These are phyloP conservation scores for Galaxias olidus DNA, from an alignment of 2,797 vertebrate genomes.

Conservation along the genomic window DNA sequence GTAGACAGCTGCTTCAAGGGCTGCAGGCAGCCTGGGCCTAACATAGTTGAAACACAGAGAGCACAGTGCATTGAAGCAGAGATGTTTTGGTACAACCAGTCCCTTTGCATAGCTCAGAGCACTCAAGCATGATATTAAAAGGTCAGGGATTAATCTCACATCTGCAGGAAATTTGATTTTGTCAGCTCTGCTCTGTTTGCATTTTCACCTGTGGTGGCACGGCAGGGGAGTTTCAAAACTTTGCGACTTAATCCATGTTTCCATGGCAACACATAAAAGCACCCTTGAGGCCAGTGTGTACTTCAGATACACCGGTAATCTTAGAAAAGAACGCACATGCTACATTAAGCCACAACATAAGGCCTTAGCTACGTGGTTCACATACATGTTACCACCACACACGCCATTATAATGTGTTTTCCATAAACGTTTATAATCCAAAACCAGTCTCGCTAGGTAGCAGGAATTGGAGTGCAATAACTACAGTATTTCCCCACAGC, in stretches of 20 bases:
- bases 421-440: neutral
- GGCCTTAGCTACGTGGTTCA: slow-evolving; percentile 32
- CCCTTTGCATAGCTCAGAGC: slow-evolving; percentile 42
- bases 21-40: neutral
- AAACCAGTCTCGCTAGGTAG: too few species aligned
- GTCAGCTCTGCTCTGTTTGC: slow-evolving; percentile 47
- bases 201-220: slow-evolving; percentile 45
- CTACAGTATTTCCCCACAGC: neutral
- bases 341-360: slow-evolving; percentile 63
- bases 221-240: slow-evolving; percentile 38
- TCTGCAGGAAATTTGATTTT: slow-evolving; percentile 47
- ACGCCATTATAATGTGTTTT: slow-evolving; percentile 41
- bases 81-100: slow-evolving; percentile 21
- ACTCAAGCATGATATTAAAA: slow-evolving; percentile 44
- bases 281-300: slow-evolving; percentile 26
- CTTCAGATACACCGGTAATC: slow-evolving; percentile 17
- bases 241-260: slow-evolving; percentile 46
- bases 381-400: slow-evolving; percentile 44
- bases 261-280: slow-evolving; percentile 53
- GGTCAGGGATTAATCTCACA: slow-evolving; percentile 54
- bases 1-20: neutral
- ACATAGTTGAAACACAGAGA: neutral
- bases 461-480: too few species aligned
- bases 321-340: slow-evolving; percentile 56
- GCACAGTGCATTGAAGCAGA: slow-evolving; percentile 38